These are phyloP conservation scores for Spheniscus humboldti DNA, from an alignment of 2,797 vertebrate species.

Conservation along the genomic window DNA sequence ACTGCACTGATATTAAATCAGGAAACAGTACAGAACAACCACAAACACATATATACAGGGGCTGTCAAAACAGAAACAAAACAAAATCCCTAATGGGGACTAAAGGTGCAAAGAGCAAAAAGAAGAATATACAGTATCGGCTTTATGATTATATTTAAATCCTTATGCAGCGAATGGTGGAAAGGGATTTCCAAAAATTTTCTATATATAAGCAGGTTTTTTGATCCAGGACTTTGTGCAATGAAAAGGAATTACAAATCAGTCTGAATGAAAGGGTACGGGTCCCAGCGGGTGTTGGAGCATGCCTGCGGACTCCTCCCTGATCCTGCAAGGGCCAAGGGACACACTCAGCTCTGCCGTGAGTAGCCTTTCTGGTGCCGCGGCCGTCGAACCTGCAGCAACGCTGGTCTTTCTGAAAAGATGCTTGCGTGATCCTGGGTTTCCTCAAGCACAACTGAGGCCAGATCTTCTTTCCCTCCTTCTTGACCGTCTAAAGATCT, in stretches of 20 bases:
- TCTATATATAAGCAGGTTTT: constrained; percentile 21
- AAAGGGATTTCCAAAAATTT: constrained; percentile 31
- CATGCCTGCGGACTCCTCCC: not conserved
- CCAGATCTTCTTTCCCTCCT: not conserved
- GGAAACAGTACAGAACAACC: constrained; percentile 73
- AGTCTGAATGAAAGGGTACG: not conserved
- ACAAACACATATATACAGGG: constrained; percentile 72
- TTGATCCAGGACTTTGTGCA: not conserved
- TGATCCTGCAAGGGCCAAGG: not conserved
- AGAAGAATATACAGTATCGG: not conserved
- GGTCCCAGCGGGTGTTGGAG: not conserved
- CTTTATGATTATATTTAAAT: constrained; percentile 56
- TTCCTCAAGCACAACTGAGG: not conserved
- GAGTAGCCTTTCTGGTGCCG: not conserved
- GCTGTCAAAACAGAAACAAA: constrained; percentile 75
- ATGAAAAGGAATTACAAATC: constrained; percentile 47
- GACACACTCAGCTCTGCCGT: not conserved
- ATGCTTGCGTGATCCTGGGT: not conserved
- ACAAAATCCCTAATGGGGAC: constrained; percentile 72
- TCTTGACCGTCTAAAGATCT: not conserved
- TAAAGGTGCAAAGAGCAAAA: constrained; percentile 70
- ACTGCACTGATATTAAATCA: constrained; percentile 79
- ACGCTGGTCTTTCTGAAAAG: not conserved
- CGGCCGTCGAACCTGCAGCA: accelerated
- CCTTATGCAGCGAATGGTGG: constrained; percentile 25